These are phyloP conservation scores for Acanthisitta chloris DNA, from an alignment of 2,113 vertebrate species.

Conservation along the genomic window DNA sequence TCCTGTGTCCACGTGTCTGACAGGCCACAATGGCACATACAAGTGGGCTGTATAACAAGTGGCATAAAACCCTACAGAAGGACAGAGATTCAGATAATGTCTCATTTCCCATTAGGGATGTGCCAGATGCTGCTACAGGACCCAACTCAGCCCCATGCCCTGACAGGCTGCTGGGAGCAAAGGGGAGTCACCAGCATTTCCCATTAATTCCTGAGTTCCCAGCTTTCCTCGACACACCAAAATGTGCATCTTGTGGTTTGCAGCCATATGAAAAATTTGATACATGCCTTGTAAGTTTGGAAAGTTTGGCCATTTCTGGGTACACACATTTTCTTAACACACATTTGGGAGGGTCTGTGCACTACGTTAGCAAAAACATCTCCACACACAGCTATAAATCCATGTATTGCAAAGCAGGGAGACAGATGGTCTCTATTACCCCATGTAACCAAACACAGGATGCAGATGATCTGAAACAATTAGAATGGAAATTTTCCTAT, in stretches of 20 bases:
- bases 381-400: neutral
- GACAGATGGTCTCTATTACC: neutral
- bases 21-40: fast-evolving
- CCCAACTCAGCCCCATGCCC: fast-evolving
- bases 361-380: neutral
- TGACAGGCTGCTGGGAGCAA: neutral
- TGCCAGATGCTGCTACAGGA: neutral
- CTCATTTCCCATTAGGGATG: neutral
- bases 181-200: fast-evolving
- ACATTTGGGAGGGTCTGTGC: neutral
- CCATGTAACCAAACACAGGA: neutral
- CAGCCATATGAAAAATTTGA: neutral
- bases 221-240: fast-evolving
- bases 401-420: neutral
- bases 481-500: neutral
- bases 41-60: neutral
- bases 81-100: neutral
- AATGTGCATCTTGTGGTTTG: neutral
- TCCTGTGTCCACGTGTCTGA: fast-evolving
- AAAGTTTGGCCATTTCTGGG: neutral
- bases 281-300: neutral
- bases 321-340: neutral
- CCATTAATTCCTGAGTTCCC: neutral
- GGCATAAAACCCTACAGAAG: neutral
- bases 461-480: conserved; percentile 5